Conservation (phyloP, 2,797 vertebrate genomes). For the Malacoraja senta region DNA sequence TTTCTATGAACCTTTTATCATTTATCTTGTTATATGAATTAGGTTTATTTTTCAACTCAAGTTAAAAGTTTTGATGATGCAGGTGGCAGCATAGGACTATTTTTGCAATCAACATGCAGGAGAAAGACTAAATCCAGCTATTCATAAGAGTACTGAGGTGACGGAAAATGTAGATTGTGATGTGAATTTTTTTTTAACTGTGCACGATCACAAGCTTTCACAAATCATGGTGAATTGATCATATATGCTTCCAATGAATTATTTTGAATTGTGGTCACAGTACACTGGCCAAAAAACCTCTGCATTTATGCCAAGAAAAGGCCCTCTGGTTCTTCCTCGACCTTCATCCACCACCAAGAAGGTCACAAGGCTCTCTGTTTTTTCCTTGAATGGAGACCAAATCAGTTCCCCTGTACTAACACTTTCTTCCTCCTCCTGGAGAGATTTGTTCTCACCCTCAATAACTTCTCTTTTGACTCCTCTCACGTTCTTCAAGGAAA, state of each 20-base stretch:
- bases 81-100: neutral
- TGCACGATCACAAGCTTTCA: neutral
- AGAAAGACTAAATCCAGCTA: neutral
- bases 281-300: neutral
- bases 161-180: neutral
- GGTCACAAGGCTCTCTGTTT: too few relatives aligned
- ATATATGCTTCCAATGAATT: neutral
- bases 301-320: neutral
- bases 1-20: conserved; percentile 1
- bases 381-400: too few relatives aligned
- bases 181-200: neutral
- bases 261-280: neutral
- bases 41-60: neutral
- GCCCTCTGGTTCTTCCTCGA: too few relatives aligned
- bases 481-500: too few relatives aligned
- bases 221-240: neutral
- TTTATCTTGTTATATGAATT: neutral
- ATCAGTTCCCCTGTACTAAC: too few relatives aligned
- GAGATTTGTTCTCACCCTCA: too few relatives aligned
- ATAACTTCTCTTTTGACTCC: too few relatives aligned
- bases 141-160: neutral
- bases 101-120: neutral
- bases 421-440: too few relatives aligned
- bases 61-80: neutral
- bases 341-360: too few relatives aligned